Evolutionary conservation across 1,140 invertebrate genomes (phyloP), one percentile per base, ranked within the genome.

Genomic region (Limonius californicus): DNA sequence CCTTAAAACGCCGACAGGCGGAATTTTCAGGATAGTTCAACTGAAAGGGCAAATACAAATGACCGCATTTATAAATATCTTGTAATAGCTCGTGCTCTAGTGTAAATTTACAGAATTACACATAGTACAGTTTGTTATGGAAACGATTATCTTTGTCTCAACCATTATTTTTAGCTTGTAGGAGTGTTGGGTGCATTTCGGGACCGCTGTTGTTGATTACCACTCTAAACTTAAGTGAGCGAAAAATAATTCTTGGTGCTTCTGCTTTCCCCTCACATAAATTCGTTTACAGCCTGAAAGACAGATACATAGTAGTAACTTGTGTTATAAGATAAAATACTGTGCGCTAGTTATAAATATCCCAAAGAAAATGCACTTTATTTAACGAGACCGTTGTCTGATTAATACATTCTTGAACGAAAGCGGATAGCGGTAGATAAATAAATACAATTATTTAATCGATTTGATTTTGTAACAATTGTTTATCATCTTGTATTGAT

Each of bases 171-270:
- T 50, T 50, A 21, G 45, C 45, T 8, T 50, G 45, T 18, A 19
- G 14, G 20, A 18, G 45, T 50, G 4, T 50, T 19, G 2, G 14
- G 45, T 18, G 15, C 43, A 45, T 45, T 14, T 18, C 7, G 16
- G 8, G 35, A 6, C 15, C 19, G 35, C 45, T 19, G 45, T 50
- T 50, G 45, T 50, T 19, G 45, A 50, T 50, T 50, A 50, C 45
- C n/a, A 18, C 45, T 50, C 16, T 50, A 50, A 50, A 21, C 20
- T 50, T 50, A 50, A 50, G 45, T 50, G 45, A 50, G 45, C 45
- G 45, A 18, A 50, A 50, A 50, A 50, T 50, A 50, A 50, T 50
- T 50, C 35, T 39, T 39, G n/a, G 3, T 39, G 35, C 35, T 39
- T 39, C 35, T 18, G 15, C 15, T 45, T 50, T 50, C 20, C 45